A percentile compares a stretch with the other conserved stretches of the same genome.
phyloP scores from a whole-genome alignment of 2,888 invertebrate genomes.

The Trissonchulus latispiculum region DNA sequence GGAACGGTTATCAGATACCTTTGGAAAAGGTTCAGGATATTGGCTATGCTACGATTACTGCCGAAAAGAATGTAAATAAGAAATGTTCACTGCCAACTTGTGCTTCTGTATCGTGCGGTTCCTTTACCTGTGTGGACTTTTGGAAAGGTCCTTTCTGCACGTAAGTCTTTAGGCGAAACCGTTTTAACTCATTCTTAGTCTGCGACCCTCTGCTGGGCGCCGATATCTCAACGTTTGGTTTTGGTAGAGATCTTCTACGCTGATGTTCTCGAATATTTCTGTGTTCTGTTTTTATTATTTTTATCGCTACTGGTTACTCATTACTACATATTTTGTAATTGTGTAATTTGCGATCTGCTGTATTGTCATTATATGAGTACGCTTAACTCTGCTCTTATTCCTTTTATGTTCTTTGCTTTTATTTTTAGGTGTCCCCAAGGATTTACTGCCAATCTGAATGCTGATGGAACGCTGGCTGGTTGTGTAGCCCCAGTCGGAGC shows the following conservation, averaged over 20 bases:
- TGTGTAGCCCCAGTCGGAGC: slow-evolving; percentile 77
- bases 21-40: slow-evolving; percentile 48
- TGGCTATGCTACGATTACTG: slow-evolving; percentile 29
- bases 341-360: too few relatives aligned
- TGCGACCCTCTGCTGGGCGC: too few relatives aligned
- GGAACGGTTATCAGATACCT: slow-evolving; percentile 88
- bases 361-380: too few relatives aligned
- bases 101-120: slow-evolving; percentile 81
- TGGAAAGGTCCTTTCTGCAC: slow-evolving; percentile 99
- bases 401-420: too few relatives aligned
- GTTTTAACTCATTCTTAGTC: too few relatives aligned
- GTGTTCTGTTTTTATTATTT: too few relatives aligned
- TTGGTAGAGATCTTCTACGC: too few relatives aligned
- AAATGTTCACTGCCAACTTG: slow-evolving; percentile 91
- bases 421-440: slow-evolving; percentile 8
- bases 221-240: too few relatives aligned
- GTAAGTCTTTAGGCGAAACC: slow-evolving; percentile 53
- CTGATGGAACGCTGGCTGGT: slow-evolving; percentile 85
- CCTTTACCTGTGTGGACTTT: slow-evolving; percentile 85
- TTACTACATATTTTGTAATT: too few relatives aligned
- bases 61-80: slow-evolving; percentile 62
- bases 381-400: too few relatives aligned
- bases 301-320: too few relatives aligned
- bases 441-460: slow-evolving; percentile 31
- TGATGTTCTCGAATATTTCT: too few relatives aligned